Base-by-base conservation (phyloP, 2,113 vertebrate species). In the Hippocampus guttulatus region DNA sequence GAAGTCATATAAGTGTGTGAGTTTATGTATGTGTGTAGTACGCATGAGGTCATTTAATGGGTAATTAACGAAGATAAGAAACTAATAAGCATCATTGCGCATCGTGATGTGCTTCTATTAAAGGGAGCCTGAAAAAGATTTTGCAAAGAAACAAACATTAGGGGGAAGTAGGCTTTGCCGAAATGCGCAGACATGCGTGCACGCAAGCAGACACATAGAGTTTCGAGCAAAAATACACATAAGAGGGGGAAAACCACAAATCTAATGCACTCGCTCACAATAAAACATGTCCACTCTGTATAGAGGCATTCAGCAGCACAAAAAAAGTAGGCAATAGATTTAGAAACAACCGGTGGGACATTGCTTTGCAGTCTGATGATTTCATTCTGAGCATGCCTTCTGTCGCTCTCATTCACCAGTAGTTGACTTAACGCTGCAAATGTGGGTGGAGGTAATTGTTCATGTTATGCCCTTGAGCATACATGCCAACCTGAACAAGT, bases 291-390 rank as follows among this genome's bases (percentile, higher is more conserved):
- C 84, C 87, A 85, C 84, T 81, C 82, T 77, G 86, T 87, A 84
- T 83, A 83, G 83, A 88, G 83, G 78, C 70, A 76, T 89, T 81
- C 84, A 76, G 87, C 61, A n/a, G 75, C 83, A 74, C 88, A 90
- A 85, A 58, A 89, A 83, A 84, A 89, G 85, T 83, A 90, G 88
- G 88, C 90, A 88, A 88, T 90, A 81, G 87, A 90, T 89, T 91
- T 89, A 87, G 88, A 90, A 89, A 89, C 81, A 77, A 84, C 88
- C 84, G 83, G 88, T 84, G 67, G 90, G 86, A 90, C 86, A 88
- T 89, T 84, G 77, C 81, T 80, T 87, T 67, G 82, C 78, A 81
- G 75, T 79, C 68, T 60, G 33, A 38, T 38, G 33, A 38, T 77
- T 57, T 71, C 82, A 81, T 84, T 79, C 75, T 67, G 61, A 51